Percentiles rank a stretch among this genome's conserved stretches.
Evolutionary conservation across 2,113 vertebrate genomes (phyloP).

Genomic region (Sphyrna mokarran): DNA sequence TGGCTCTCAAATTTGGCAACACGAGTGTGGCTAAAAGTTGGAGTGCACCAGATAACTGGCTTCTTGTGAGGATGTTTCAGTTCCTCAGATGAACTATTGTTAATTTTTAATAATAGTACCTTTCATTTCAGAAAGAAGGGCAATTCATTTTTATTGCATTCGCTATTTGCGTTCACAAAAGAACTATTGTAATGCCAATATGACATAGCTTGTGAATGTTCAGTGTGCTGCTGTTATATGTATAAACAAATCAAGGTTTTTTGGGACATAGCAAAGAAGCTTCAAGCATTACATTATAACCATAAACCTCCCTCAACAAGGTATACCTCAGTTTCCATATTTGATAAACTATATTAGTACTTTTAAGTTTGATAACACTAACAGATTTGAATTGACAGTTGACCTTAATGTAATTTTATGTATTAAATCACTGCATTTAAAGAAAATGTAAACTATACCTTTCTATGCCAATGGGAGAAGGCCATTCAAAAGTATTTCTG

Average conservation of each 20-base stretch:
- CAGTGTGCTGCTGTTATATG: conserved; percentile 91
- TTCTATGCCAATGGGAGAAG: conserved; percentile 65
- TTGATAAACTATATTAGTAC: conserved; percentile 59
- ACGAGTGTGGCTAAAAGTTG: background rate
- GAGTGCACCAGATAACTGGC: conserved; percentile 31
- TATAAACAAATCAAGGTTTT: conserved; percentile 74
- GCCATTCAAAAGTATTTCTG: conserved; percentile 72
- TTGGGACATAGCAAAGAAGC: conserved; percentile 76
- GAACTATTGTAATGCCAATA: conserved; percentile 92
- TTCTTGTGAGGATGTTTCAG: conserved; percentile 41
- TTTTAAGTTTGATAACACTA: conserved; percentile 69
- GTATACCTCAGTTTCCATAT: conserved; percentile 93
- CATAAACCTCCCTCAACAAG: conserved; percentile 94
- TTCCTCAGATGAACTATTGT: conserved; percentile 70
- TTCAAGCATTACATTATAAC: conserved; percentile 82
- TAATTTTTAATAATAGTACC: conserved; percentile 67
- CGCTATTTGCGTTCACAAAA: conserved; percentile 79
- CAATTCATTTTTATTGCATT: conserved; percentile 76
- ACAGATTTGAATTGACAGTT: conserved; percentile 61
- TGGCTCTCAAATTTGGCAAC: background rate
- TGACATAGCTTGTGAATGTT: conserved; percentile 99
- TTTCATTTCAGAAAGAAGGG: conserved; percentile 83
- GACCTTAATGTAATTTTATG: conserved; percentile 63
- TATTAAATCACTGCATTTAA: conserved; percentile 64
- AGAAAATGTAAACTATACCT: conserved; percentile 56